Percentiles rank a stretch among this genome's conserved stretches.
These are phyloP conservation scores for Tetranychus cinnabarinus DNA, from an alignment of 1,140 invertebrate genomes.

Conservation along the genomic window DNA sequence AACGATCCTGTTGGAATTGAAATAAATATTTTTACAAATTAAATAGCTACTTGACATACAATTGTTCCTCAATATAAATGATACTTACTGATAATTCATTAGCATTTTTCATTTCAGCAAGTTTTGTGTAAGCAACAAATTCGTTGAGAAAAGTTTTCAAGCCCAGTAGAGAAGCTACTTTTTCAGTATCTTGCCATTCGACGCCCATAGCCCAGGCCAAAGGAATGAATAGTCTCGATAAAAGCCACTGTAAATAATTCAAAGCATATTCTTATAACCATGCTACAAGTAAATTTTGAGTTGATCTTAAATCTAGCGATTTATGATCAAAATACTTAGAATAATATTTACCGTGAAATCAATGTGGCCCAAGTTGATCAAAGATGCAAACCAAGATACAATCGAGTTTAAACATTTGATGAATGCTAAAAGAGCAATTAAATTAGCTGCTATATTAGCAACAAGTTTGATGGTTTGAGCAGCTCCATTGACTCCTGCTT, in stretches of 20 bases:
- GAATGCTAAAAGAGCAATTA: conserved; percentile 72
- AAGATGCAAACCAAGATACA: conserved; percentile 46
- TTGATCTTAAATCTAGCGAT: neutral
- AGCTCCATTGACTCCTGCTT: conserved; percentile 70
- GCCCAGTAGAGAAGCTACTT: conserved; percentile 55
- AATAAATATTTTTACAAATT: conserved; percentile 4
- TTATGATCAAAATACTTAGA: neutral
- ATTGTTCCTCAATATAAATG: neutral
- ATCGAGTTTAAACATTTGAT: conserved; percentile 56
- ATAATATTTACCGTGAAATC: conserved; percentile 24
- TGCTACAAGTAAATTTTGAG: neutral
- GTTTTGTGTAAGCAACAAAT: conserved; percentile 59
- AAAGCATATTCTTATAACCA: neutral
- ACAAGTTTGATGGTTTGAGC: conserved; percentile 52
- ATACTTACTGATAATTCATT: conserved; percentile 33
- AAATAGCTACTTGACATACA: conserved; percentile 9
- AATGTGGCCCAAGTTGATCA: conserved; percentile 36
- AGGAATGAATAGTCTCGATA: conserved; percentile 65
- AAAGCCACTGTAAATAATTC: conserved; percentile 32
- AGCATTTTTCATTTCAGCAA: conserved; percentile 35
- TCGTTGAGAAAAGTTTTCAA: conserved; percentile 76
- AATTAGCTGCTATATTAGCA: conserved; percentile 62
- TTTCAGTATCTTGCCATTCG: conserved; percentile 43
- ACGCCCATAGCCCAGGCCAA: conserved; percentile 57
- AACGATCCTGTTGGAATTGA: conserved; percentile 30